Evolutionary conservation across 2,888 invertebrate species (phyloP).

Genomic region (Lapara coniferarum): DNA sequence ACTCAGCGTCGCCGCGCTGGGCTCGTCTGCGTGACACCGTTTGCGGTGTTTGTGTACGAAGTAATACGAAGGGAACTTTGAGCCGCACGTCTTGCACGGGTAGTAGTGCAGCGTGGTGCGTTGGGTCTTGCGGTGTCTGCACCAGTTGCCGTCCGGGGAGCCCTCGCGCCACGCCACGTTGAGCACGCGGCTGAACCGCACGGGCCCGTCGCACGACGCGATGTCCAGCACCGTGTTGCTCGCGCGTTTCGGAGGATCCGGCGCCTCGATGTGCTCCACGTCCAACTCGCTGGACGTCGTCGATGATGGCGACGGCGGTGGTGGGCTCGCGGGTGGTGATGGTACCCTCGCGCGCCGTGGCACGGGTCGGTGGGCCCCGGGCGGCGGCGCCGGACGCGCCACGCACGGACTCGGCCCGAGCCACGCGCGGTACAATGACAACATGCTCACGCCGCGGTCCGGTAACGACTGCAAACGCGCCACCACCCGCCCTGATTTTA

Average conservation of each 20-base stretch:
- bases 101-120: constrained; percentile 93
- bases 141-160: constrained; percentile 88
- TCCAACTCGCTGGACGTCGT: constrained; percentile 75
- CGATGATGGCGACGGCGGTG: constrained; percentile 69
- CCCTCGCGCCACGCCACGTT: constrained; percentile 89
- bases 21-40: constrained; percentile 90
- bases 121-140: constrained; percentile 92
- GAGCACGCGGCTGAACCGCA: constrained; percentile 91
- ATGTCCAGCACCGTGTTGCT: constrained; percentile 88
- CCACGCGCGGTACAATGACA: constrained; percentile 82
- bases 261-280: constrained; percentile 69
- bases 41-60: constrained; percentile 96
- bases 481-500: constrained; percentile 24
- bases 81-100: constrained; percentile 96
- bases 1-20: constrained; percentile 42
- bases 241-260: constrained; percentile 51
- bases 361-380: constrained; percentile 76
- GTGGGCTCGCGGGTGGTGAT: constrained; percentile 61
- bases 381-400: constrained; percentile 74
- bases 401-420: constrained; percentile 78
- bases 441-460: constrained; percentile 60
- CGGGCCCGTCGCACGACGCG: constrained; percentile 96
- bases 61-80: constrained; percentile 96
- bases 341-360: constrained; percentile 68
- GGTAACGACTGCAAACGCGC: constrained; percentile 51